Evolutionary conservation across 2,797 vertebrate species (phyloP).

Genomic region (Anomalospiza imberbis): DNA sequence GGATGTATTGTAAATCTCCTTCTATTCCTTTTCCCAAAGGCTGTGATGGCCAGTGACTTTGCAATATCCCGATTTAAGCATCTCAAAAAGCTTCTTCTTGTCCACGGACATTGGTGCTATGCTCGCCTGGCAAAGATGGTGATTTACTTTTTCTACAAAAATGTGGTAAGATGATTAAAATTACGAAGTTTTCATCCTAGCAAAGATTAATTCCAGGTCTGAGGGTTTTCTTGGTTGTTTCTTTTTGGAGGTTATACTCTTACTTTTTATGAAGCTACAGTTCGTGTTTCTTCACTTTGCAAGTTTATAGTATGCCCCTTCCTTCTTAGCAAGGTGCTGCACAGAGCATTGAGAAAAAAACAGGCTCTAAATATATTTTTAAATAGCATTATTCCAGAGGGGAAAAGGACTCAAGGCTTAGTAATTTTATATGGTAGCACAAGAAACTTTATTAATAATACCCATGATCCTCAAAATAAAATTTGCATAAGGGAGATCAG

Average conservation of each 20-base stretch:
- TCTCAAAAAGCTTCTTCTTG: constrained; percentile 90
- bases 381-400: not conserved
- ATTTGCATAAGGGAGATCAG: constrained; percentile 24
- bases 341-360: not conserved
- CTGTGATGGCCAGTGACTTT: constrained; percentile 96
- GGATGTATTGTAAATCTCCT: not conserved
- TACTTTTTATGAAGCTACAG: not conserved
- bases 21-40: constrained; percentile 73
- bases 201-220: not conserved
- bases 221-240: not conserved
- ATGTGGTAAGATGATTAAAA: constrained; percentile 81
- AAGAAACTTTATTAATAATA: constrained; percentile 44
- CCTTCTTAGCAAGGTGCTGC: not conserved
- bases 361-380: not conserved
- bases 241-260: not conserved
- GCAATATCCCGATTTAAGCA: constrained; percentile 91
- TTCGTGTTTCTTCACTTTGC: not conserved
- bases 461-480: constrained; percentile 26
- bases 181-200: not conserved
- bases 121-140: constrained; percentile 90
- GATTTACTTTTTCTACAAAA: constrained; percentile 97
- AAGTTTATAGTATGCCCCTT: not conserved
- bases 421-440: not conserved
- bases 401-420: not conserved
- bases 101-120: constrained; percentile 95